Percentiles rank a stretch among this genome's conserved stretches.
Conservation (phyloP, 2,113 vertebrate species). For the Dolichotis patagonum region DNA sequence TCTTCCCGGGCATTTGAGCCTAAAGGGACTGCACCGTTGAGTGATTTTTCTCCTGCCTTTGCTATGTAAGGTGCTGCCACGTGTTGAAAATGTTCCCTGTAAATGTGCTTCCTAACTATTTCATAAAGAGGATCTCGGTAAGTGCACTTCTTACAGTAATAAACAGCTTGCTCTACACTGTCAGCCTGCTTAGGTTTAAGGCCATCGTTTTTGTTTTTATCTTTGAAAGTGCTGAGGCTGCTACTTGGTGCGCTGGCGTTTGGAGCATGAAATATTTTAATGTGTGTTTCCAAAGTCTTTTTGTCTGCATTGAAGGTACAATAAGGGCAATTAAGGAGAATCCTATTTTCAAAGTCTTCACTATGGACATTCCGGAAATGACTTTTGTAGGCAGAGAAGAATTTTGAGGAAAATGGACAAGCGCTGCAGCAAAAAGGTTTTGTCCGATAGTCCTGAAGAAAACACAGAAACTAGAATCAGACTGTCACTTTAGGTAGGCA, state of each 20-base stretch:
- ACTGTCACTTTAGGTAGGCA: constrained; percentile 8
- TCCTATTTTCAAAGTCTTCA: constrained; percentile 99
- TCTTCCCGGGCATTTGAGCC: constrained; percentile 90
- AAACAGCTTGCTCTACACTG: constrained; percentile 98
- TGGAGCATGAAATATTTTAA: constrained; percentile 99
- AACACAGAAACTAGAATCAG: constrained; percentile 69
- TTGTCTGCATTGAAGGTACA: constrained; percentile 99
- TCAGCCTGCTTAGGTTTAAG: constrained; percentile 94
- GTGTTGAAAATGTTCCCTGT: constrained; percentile 99
- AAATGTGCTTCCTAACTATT: constrained; percentile 99
- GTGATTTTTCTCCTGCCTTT: constrained; percentile 94
- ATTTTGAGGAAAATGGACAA: constrained; percentile 98
- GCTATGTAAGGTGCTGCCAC: constrained; percentile 97
- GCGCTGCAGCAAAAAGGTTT: constrained; percentile 99
- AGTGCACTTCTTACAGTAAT: constrained; percentile 99
- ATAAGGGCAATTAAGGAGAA: constrained; percentile 99
- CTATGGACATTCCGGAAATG: constrained; percentile 99
- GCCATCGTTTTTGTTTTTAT: constrained; percentile 92
- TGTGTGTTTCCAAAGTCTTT: constrained; percentile 99
- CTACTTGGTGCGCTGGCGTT: constrained; percentile 90
- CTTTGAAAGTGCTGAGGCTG: constrained; percentile 93
- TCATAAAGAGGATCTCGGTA: constrained; percentile 99
- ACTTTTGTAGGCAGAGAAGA: constrained; percentile 99
- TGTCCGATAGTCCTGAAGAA: constrained; percentile 96
- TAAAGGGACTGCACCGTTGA: constrained; percentile 91